Conservation (phyloP, 2,797 vertebrate genomes). For the Octomys mimax region DNA sequence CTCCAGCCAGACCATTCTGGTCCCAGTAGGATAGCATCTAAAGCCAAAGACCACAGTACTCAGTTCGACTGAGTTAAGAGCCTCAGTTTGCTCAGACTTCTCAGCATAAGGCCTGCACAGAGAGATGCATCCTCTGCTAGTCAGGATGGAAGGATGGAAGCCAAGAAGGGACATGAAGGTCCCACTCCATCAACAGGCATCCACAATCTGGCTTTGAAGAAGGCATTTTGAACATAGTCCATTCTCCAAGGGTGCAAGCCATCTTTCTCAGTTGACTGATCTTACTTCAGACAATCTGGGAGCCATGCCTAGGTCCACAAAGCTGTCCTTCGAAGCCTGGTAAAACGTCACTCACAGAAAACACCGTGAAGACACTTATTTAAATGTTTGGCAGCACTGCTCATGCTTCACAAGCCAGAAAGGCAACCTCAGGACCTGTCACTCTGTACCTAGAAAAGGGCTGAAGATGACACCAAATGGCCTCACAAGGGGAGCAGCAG, state of each 20-base stretch:
- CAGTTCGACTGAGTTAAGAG: not conserved
- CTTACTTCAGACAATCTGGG: constrained; percentile 68
- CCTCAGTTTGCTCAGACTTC: not conserved
- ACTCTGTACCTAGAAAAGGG: constrained; percentile 65
- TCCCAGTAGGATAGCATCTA: not conserved
- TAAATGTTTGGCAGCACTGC: constrained; percentile 71
- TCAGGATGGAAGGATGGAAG: constrained; percentile 8
- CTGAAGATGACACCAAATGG: not conserved
- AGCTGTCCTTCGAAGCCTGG: constrained; percentile 75
- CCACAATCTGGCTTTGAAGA: not conserved
- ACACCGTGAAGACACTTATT: constrained; percentile 71
- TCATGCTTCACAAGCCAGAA: constrained; percentile 64
- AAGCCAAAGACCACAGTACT: not conserved
- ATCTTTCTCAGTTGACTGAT: constrained; percentile 60
- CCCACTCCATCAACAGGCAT: not conserved
- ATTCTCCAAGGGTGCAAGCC: constrained; percentile 72
- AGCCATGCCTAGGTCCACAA: constrained; percentile 63
- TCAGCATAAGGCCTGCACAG: not conserved
- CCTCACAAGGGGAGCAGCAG: not conserved
- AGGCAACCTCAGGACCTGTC: constrained; percentile 54
- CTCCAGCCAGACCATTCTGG: not conserved
- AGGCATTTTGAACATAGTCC: constrained; percentile 51
- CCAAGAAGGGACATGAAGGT: not conserved
- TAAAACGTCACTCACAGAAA: constrained; percentile 77
- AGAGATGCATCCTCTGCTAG: not conserved